These are phyloP conservation scores for Silvanus unidentatus DNA, from an alignment of 2,888 invertebrate genomes.

Conservation along the genomic window DNA sequence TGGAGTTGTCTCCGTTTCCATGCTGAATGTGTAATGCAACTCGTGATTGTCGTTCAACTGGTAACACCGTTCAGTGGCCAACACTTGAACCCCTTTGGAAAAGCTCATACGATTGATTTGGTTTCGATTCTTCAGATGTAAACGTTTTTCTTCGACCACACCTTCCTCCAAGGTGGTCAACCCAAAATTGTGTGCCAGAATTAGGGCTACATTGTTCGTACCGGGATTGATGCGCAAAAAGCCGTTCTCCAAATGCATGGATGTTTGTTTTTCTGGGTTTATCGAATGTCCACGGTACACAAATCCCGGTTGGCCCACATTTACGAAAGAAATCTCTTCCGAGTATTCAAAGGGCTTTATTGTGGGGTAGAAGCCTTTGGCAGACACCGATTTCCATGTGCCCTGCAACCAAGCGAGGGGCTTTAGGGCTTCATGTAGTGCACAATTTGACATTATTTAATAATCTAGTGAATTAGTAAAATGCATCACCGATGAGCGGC, in stretches of 20 bases:
- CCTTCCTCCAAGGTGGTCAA: constrained; percentile 58
- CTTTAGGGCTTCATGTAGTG: constrained; percentile 47
- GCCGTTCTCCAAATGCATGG: constrained; percentile 59
- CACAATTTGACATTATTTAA: neutral
- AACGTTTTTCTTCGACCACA: constrained; percentile 29
- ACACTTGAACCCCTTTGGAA: constrained; percentile 47
- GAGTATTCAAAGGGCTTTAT: constrained; percentile 53
- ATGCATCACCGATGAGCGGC: too few relatives aligned
- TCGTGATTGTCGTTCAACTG: constrained; percentile 9
- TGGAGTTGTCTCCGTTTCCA: constrained; percentile 13
- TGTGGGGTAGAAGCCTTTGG: constrained; percentile 53
- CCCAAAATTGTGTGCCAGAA: constrained; percentile 60
- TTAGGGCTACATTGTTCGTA: constrained; percentile 50
- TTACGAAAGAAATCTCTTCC: constrained; percentile 53
- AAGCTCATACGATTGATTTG: constrained; percentile 48
- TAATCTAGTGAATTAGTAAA: neutral
- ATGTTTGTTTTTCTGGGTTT: constrained; percentile 50
- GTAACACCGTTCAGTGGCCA: constrained; percentile 11
- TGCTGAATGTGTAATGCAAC: constrained; percentile 8
- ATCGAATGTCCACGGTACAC: constrained; percentile 52
- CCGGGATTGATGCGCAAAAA: constrained; percentile 55
- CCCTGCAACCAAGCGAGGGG: constrained; percentile 57
- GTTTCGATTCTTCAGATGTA: constrained; percentile 45
- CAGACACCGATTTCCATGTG: constrained; percentile 52
- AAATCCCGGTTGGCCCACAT: constrained; percentile 58